Percentiles rank a stretch among this genome's conserved stretches.
Conservation (phyloP, 1,140 invertebrate genomes). For the Battus philenor region DNA sequence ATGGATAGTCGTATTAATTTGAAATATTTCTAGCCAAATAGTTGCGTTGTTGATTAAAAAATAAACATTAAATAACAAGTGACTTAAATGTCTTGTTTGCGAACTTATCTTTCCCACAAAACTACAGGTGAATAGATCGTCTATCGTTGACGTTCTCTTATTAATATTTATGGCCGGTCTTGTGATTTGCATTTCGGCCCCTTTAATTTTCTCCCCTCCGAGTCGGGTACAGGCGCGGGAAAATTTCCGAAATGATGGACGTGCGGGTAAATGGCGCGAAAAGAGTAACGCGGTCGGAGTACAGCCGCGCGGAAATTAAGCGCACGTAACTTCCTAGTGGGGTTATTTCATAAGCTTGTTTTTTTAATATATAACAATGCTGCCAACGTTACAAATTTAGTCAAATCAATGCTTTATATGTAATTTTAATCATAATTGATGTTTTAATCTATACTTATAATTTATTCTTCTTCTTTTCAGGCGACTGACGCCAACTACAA, state of each 20-base stretch:
- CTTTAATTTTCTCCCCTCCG: slow-evolving; percentile 37
- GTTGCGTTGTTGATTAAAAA: too few relatives aligned
- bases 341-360: slow-evolving; percentile 9
- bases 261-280: slow-evolving; percentile 62
- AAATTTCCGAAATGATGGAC: slow-evolving; percentile 62
- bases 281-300: slow-evolving; percentile 48
- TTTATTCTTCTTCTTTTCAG: too few relatives aligned
- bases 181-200: slow-evolving; percentile 59
- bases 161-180: slow-evolving; percentile 50
- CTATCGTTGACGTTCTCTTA: slow-evolving; percentile 27
- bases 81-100: too few relatives aligned
- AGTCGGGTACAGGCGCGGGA: slow-evolving; percentile 33
- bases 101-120: slow-evolving; percentile 17
- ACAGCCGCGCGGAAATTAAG: slow-evolving; percentile 42
- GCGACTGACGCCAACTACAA: too few relatives aligned
- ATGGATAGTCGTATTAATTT: too few relatives aligned
- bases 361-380: slow-evolving; percentile 7
- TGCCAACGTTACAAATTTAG: too few relatives aligned
- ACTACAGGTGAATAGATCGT: slow-evolving; percentile 18
- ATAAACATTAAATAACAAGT: too few relatives aligned
- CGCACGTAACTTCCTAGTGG: slow-evolving; percentile 25
- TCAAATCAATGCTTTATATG: too few relatives aligned
- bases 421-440: too few relatives aligned
- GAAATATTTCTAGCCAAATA: too few relatives aligned
- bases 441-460: too few relatives aligned